Evolutionary conservation across 2,797 vertebrate genomes (phyloP).

Genomic region (Phrynocephalus vlangalii): DNA sequence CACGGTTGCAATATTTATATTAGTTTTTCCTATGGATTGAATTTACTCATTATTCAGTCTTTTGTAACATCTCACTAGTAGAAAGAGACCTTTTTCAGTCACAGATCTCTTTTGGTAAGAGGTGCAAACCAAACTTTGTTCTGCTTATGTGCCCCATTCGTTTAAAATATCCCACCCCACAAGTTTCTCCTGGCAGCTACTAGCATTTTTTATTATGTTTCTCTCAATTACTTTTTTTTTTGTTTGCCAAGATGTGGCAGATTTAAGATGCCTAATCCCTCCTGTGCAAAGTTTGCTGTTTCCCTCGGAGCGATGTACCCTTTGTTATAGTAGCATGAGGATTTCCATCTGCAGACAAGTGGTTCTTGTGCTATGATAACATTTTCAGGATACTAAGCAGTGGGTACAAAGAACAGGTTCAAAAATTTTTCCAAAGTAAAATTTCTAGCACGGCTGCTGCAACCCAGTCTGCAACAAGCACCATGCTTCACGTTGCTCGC

Average conservation of each 20-base stretch:
- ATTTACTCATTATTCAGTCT: background rate
- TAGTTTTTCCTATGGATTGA: background rate
- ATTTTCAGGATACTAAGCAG: background rate
- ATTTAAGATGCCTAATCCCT: background rate
- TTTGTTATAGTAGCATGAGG: background rate
- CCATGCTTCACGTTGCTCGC: background rate
- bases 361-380: background rate
- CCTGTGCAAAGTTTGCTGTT: background rate
- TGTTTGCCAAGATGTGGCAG: background rate
- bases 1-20: background rate
- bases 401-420: background rate
- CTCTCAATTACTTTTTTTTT: background rate
- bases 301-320: background rate
- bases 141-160: background rate
- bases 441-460: background rate
- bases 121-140: background rate
- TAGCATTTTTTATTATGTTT: background rate
- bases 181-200: background rate
- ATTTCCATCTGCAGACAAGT: background rate
- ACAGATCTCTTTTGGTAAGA: background rate
- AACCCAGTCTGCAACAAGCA: background rate
- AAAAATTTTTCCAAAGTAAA: background rate
- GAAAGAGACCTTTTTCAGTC: background rate
- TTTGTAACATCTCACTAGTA: background rate
- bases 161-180: background rate